Evolutionary conservation across 2,113 vertebrate species (phyloP).

Genomic region (Callopanchax toddi): DNA sequence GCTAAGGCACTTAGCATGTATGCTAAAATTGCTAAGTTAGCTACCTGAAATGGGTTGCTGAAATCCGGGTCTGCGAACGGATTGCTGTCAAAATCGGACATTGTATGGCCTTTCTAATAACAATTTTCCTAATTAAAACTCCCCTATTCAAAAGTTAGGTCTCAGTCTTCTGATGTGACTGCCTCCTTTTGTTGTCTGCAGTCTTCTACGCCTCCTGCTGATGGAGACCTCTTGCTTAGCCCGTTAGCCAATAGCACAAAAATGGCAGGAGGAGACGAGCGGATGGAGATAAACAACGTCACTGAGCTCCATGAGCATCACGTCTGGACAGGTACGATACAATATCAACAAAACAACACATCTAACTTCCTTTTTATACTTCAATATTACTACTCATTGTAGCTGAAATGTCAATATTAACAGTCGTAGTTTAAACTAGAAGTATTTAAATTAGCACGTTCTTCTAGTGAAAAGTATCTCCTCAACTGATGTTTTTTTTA

Average conservation of each 20-base stretch:
- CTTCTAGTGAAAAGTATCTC: no score
- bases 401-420: no score
- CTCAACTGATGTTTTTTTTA: no score
- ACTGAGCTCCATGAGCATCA: constrained; percentile 36
- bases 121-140: constrained; percentile 27
- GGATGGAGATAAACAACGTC: constrained; percentile 59
- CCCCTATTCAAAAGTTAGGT: constrained; percentile 42
- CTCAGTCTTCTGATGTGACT: constrained; percentile 33
- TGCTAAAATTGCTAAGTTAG: constrained; percentile 42
- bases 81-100: constrained; percentile 98
- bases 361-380: no score
- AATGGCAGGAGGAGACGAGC: constrained; percentile 56
- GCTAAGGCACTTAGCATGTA: constrained; percentile 21
- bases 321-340: constrained; percentile 27
- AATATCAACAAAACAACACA: neutral
- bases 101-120: constrained; percentile 63
- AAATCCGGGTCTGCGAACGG: constrained; percentile 97
- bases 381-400: no score
- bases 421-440: no score
- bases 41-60: constrained; percentile 97
- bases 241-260: constrained; percentile 64
- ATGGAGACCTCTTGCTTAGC: constrained; percentile 67
- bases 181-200: constrained; percentile 53
- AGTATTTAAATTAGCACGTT: no score
- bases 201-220: constrained; percentile 61